Percentiles rank a stretch among this genome's conserved stretches.
phyloP scores from a whole-genome alignment of 2,888 invertebrate genomes.

The Sinotaia quadrata region DNA sequence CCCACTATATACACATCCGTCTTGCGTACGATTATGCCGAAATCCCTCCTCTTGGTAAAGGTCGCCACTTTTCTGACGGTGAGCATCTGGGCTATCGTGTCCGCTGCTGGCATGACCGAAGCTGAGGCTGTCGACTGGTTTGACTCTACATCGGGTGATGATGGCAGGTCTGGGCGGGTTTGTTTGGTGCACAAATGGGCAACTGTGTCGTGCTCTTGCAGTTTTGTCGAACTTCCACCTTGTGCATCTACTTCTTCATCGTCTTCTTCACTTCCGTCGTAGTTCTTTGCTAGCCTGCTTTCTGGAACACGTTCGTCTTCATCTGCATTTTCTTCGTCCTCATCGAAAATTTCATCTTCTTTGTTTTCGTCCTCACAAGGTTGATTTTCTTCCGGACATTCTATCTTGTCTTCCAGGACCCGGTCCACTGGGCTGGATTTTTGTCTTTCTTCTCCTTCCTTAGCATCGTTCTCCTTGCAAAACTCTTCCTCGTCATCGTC shows the following conservation, averaged over 20 bases:
- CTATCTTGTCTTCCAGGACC: neutral
- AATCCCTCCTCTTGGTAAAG: conserved; percentile 20
- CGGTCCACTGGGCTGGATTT: neutral
- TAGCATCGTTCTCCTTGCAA: neutral
- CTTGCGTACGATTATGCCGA: conserved; percentile 22
- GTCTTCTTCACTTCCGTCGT: conserved; percentile 1
- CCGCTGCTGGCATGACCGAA: neutral
- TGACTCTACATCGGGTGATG: too few species aligned
- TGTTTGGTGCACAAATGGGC: too few species aligned
- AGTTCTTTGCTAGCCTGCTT: neutral
- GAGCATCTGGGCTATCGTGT: neutral
- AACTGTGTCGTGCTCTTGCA: neutral
- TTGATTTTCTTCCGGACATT: neutral
- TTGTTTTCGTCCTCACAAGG: neutral
- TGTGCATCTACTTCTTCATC: neutral
- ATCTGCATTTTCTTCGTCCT: neutral
- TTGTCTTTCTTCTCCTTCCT: neutral
- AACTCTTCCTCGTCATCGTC: neutral
- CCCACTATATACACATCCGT: conserved; percentile 25
- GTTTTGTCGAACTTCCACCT: neutral
- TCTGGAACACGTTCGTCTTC: neutral
- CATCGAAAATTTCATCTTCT: neutral
- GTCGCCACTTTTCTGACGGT: conserved; percentile 5
- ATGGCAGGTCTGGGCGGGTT: too few species aligned
- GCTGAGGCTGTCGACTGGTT: too few species aligned